Evolutionary conservation across 2,113 vertebrate species (phyloP), one percentile per base, ranked within the genome.

Genomic region (Eulemur rufifrons): DNA sequence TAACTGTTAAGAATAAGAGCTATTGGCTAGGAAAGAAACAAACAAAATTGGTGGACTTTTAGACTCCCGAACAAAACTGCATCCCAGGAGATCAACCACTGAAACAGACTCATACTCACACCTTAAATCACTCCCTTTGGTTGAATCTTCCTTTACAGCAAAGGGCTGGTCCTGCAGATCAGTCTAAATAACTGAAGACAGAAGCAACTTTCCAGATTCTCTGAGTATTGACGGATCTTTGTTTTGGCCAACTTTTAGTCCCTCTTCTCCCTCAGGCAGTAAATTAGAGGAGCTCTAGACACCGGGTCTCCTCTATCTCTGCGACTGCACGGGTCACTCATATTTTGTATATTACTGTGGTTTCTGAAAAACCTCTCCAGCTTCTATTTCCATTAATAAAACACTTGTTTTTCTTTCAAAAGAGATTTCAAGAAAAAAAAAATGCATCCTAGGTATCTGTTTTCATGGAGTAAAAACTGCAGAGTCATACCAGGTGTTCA

Each of bases 401-500:
- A 90, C 1, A 88, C 64, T 87, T 95, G 34, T 47, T 88, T 96
- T 95, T 90, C 94, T 95, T 91, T 82, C 80, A 95, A 86, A 91
- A 90, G 76, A 91, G 63, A 94, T 82, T 84, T 83, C 74, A 97
- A 69, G 37, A 32, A 0, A 3, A 42, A 73, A 73, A 81, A 64
- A 88, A 89, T 21, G 23, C 56, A 64, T 23, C 20, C 34, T 39
- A 86, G 64, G 14, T 92, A 93, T 93, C 50, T 8, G 25, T 77
- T 96, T 92, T 82, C 86, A 95, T 2, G 37, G 42, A 84, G 13
- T 66, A 37, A 94, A 94, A 97, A 94, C 25, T 96, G 96, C 93
- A 92, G 80, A 83, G 94, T 97, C 97, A 95, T 86, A 29, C 61
- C 77, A 93, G 90, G 81, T 95, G 56, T 68, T 94, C 39, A 84